Conservation (phyloP, 2,797 vertebrate genomes). For the Astyanax mexicanus region DNA sequence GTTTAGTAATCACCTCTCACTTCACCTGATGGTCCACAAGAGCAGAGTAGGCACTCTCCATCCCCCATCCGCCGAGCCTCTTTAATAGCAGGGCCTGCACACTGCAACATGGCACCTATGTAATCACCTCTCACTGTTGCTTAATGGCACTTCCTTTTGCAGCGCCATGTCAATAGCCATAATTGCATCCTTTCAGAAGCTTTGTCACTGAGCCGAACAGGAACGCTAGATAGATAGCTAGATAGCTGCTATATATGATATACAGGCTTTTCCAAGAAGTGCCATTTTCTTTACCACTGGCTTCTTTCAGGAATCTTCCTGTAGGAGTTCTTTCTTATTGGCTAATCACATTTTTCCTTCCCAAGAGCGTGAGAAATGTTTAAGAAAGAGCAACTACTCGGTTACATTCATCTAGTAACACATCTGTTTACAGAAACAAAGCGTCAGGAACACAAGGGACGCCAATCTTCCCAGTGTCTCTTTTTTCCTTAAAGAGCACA, state of each 20-base stretch:
- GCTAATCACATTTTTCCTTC: neutral
- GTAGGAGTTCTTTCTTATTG: neutral
- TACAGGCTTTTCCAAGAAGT: conserved; percentile 16
- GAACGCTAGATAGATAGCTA: conserved; percentile 15
- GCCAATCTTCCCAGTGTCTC: neutral
- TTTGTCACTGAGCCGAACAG: conserved; percentile 67
- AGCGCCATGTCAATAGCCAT: conserved; percentile 71
- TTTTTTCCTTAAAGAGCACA: neutral
- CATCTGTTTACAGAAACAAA: neutral
- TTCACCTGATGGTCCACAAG: conserved; percentile 36
- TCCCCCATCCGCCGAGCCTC: conserved; percentile 46
- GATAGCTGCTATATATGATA: conserved; percentile 23
- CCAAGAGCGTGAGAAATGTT: neutral
- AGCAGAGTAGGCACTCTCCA: conserved; percentile 45
- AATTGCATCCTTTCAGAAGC: conserved; percentile 73
- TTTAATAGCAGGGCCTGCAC: conserved; percentile 61
- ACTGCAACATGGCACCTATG: conserved; percentile 58
- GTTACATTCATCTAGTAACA: neutral
- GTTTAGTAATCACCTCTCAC: conserved; percentile 50
- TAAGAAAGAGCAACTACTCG: no score
- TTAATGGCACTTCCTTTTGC: conserved; percentile 73
- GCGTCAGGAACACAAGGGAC: neutral
- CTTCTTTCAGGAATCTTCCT: conserved; percentile 21
- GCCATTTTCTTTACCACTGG: neutral
- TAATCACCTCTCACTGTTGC: conserved; percentile 74